Evolutionary conservation across 1,140 invertebrate species (phyloP).

Genomic region (Drosophila punjabiensis): DNA sequence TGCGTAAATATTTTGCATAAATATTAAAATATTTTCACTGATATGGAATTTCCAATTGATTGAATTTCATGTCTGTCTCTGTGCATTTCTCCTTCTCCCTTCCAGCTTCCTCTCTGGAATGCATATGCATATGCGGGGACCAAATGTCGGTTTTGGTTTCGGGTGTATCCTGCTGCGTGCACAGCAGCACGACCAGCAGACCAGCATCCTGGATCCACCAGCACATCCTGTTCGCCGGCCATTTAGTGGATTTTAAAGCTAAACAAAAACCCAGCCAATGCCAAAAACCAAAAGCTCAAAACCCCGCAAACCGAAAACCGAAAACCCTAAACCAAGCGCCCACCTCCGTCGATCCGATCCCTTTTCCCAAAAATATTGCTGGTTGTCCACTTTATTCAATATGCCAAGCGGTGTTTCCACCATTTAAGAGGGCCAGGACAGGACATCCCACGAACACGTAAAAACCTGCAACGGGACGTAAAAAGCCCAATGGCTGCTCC

Average conservation of each 20-base stretch:
- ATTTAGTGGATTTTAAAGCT: slow-evolving; percentile 70
- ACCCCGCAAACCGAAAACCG: slow-evolving; percentile 5
- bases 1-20: slow-evolving; percentile 75
- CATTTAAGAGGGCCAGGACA: slow-evolving; percentile 27
- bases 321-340: background rate
- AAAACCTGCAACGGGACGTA: slow-evolving; percentile 46
- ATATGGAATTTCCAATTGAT: slow-evolving; percentile 80
- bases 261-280: slow-evolving; percentile 50
- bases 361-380: slow-evolving; percentile 49
- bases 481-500: slow-evolving; percentile 40
- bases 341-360: slow-evolving; percentile 7
- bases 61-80: slow-evolving; percentile 57
- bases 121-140: slow-evolving; percentile 43
- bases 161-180: slow-evolving; percentile 34
- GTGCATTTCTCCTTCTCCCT: slow-evolving; percentile 7
- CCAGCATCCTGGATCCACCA: slow-evolving; percentile 27
- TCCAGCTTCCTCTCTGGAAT: background rate
- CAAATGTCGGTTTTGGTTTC: slow-evolving; percentile 59
- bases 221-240: slow-evolving; percentile 36
- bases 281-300: slow-evolving; percentile 23
- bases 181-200: slow-evolving; percentile 6
- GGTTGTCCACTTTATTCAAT: slow-evolving; percentile 65
- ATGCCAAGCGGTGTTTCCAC: slow-evolving; percentile 55
- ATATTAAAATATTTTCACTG: slow-evolving; percentile 82
- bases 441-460: slow-evolving; percentile 32